A percentile compares a stretch with the other conserved stretches of the same genome.
These are phyloP conservation scores for Erebia palarica DNA, from an alignment of 2,888 invertebrate species.

Conservation along the genomic window DNA sequence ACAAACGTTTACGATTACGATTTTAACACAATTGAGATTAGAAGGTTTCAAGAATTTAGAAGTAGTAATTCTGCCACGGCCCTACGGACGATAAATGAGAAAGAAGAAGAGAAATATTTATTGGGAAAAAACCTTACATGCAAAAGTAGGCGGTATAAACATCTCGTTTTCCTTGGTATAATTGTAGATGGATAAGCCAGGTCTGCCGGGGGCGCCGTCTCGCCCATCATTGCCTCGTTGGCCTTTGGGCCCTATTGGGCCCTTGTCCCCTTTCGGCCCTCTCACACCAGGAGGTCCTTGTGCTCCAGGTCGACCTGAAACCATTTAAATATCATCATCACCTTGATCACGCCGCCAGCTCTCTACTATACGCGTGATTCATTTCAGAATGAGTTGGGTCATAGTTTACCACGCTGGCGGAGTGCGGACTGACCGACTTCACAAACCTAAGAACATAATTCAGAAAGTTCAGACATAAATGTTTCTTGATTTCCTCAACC, in stretches of 20 bases:
- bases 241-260: conserved; percentile 86
- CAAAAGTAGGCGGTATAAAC: conserved; percentile 93
- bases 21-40: too few relatives aligned
- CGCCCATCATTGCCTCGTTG: conserved; percentile 88
- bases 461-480: too few relatives aligned
- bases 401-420: too few relatives aligned
- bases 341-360: too few relatives aligned
- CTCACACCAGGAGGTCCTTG: conserved; percentile 87
- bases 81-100: background rate
- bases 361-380: too few relatives aligned
- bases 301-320: conserved; percentile 84
- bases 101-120: background rate
- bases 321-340: too few relatives aligned
- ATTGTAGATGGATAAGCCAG: conserved; percentile 91
- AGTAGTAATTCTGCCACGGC: background rate
- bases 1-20: too few relatives aligned
- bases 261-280: conserved; percentile 88
- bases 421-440: too few relatives aligned
- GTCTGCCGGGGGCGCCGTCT: conserved; percentile 89
- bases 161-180: conserved; percentile 86
- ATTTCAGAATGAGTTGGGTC: too few relatives aligned
- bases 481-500: too few relatives aligned
- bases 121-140: conserved; percentile 61
- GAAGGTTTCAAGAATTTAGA: too few relatives aligned
- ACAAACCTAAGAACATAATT: too few relatives aligned